Conservation (phyloP, 2,113 vertebrate genomes). For the Todiramphus chloris region DNA sequence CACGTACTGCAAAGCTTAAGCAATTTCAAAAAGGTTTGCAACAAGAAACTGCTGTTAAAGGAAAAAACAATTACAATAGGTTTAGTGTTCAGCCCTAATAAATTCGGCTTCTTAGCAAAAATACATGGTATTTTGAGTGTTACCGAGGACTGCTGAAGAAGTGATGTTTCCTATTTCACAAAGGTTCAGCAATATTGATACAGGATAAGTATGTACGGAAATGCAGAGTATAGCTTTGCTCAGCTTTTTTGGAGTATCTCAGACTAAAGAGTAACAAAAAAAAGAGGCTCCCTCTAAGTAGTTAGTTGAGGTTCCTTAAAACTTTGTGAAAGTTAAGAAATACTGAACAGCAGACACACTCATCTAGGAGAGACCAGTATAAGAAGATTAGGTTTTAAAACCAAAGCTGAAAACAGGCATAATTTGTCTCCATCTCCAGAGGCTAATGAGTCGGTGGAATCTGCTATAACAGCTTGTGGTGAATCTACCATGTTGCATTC, state of each 20-base stretch:
- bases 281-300: background rate
- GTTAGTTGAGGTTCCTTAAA: background rate
- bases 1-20: background rate
- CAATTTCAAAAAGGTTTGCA: background rate
- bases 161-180: background rate
- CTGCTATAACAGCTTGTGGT: accelerated
- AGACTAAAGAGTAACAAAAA: background rate
- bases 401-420: background rate
- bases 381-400: background rate
- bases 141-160: background rate
- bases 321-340: background rate
- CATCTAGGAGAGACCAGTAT: background rate
- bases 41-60: background rate
- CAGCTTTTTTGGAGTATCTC: background rate
- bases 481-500: accelerated
- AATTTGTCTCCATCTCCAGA: background rate
- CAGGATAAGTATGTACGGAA: background rate
- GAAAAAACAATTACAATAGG: background rate
- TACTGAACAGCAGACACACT: background rate
- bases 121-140: background rate
- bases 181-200: background rate
- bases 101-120: background rate
- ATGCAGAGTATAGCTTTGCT: background rate
- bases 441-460: background rate
- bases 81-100: background rate